phyloP scores from a whole-genome alignment of 2,888 invertebrate genomes.

The Philereme transversata region DNA sequence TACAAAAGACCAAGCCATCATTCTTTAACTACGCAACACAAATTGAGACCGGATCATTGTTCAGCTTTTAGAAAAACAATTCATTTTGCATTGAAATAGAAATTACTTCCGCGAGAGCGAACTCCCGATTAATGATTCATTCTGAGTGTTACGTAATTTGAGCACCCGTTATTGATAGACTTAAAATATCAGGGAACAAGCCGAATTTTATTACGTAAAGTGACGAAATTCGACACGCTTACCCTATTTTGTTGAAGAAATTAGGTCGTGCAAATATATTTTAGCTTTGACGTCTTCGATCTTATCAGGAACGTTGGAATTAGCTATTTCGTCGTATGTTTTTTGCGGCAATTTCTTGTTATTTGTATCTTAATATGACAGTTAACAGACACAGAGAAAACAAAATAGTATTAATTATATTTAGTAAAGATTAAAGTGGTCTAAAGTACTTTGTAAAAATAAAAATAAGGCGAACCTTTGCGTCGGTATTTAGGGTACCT shows the following conservation, averaged over 20 bases:
- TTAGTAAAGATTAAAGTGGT: too few relatives aligned
- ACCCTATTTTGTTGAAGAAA: slow-evolving; percentile 23
- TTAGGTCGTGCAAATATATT: slow-evolving; percentile 21
- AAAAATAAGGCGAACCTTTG: too few relatives aligned
- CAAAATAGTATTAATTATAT: too few relatives aligned
- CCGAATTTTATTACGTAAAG: slow-evolving; percentile 32
- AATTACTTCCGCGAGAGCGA: slow-evolving; percentile 47
- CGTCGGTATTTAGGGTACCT: too few relatives aligned
- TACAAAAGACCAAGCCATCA: slow-evolving; percentile 19
- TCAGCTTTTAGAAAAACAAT: slow-evolving; percentile 51
- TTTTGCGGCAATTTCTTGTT: slow-evolving; percentile 1
- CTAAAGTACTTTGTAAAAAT: too few relatives aligned
- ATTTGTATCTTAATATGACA: slow-evolving; percentile 5
- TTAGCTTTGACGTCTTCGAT: slow-evolving; percentile 5
- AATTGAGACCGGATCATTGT: slow-evolving; percentile 39
- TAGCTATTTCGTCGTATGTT: neutral
- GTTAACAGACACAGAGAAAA: too few relatives aligned
- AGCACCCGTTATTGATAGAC: slow-evolving; percentile 40
- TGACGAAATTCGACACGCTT: slow-evolving; percentile 25
- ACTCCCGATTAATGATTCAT: slow-evolving; percentile 51
- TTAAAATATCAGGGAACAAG: slow-evolving; percentile 37
- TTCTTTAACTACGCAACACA: slow-evolving; percentile 30
- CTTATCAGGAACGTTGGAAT: slow-evolving; percentile 2
- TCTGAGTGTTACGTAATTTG: slow-evolving; percentile 38
- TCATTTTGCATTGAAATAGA: slow-evolving; percentile 50